A percentile compares a stretch with the other conserved stretches of the same genome.
Evolutionary conservation across 2,888 invertebrate species (phyloP).

Genomic region (Euzophera pinguis): DNA sequence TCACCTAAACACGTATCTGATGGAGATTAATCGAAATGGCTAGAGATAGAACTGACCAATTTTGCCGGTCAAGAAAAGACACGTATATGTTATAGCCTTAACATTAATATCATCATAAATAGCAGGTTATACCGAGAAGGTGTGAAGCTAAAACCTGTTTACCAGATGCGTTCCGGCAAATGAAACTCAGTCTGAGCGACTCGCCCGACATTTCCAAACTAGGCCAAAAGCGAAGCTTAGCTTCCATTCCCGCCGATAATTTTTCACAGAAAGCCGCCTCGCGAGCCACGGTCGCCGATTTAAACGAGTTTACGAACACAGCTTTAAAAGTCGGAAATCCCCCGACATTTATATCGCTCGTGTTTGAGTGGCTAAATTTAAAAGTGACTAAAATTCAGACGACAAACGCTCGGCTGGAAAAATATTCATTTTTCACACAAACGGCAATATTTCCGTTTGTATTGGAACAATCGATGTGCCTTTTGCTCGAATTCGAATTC

Average conservation of each 20-base stretch:
- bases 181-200: constrained; percentile 32
- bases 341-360: constrained; percentile 21
- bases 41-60: too few relatives aligned
- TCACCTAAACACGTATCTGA: too few relatives aligned
- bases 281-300: constrained; percentile 35
- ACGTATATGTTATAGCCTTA: too few relatives aligned
- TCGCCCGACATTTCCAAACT: constrained; percentile 47
- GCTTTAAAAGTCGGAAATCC: constrained; percentile 31
- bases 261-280: constrained; percentile 56
- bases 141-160: constrained; percentile 39
- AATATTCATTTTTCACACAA: constrained; percentile 57
- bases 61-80: too few relatives aligned
- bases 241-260: constrained; percentile 41
- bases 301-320: constrained; percentile 47
- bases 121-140: too few relatives aligned
- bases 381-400: constrained; percentile 32
- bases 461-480: constrained; percentile 57
- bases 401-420: constrained; percentile 37
- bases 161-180: constrained; percentile 55
- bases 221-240: constrained; percentile 61
- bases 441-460: constrained; percentile 59
- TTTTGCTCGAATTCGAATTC: constrained; percentile 43
- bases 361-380: constrained; percentile 34
- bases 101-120: too few relatives aligned
- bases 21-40: too few relatives aligned